Evolutionary conservation across 2,797 vertebrate species (phyloP), one percentile per base, ranked within the genome.

Genomic region (Atherinosoma microstoma): DNA sequence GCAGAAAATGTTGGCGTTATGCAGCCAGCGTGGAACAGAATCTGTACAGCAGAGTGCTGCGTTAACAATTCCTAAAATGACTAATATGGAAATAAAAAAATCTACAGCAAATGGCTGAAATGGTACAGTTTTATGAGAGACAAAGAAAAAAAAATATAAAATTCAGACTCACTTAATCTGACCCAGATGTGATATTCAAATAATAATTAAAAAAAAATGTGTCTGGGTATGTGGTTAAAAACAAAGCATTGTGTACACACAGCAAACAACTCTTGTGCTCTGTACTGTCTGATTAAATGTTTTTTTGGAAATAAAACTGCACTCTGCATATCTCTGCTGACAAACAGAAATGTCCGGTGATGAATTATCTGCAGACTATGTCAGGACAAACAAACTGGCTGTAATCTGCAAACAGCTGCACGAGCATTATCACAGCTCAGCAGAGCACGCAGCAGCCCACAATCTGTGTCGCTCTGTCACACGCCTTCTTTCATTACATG

Each of bases 321-420:
- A 13, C 16, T 16, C 18, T n/a, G 64, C 57, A 54, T 71, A 58
- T 64, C 64, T 58, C 42, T 62, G 29, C 73, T n/a, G 64, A 66
- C 57, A 54, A 77, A 73, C 75, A 68, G 42, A 67, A 58, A 63
- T 32, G 59, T 79, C 60, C n/a, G 4, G 27, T 40, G 74, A 67
- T 83, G 64, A 79, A 75, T 84, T 73, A 85, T 89, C 78, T 80
- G 70, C 72, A 40, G 70, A 38, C 63, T 67, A 87, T 66, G 73
- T 81, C 85, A 34, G 66, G 74, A 54, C 74, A 82, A 87, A 85
- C 85, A 84, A 82, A 76, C 79, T 62, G 58, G 54, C 64, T 65
- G 62, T 83, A 83, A 89, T 91, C 78, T 24, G 70, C 72, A 88
- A 89, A 85, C 84, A 87, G 84, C 77, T 73, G 73, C 61, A 47